These are phyloP conservation scores for Heliangelus exortis DNA, from an alignment of 2,797 vertebrate species.

Conservation along the genomic window DNA sequence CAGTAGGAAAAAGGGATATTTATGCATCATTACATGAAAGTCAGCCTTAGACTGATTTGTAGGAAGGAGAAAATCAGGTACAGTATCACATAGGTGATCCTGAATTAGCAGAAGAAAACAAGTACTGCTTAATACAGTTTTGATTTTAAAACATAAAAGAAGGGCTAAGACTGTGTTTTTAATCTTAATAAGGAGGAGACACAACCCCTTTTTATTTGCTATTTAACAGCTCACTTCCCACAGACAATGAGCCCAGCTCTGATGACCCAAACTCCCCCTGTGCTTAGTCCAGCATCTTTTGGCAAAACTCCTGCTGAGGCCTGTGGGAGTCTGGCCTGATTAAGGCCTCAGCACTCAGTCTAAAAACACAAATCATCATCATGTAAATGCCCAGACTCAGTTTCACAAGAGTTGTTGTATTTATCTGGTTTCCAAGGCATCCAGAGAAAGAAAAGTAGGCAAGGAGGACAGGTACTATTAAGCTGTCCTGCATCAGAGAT, in stretches of 20 bases:
- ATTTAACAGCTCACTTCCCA: slow-evolving; percentile 66
- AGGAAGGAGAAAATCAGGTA: background rate
- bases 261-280: slow-evolving; percentile 62
- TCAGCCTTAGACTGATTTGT: background rate
- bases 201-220: slow-evolving; percentile 63
- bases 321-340: slow-evolving; percentile 64
- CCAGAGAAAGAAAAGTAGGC: background rate
- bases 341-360: slow-evolving; percentile 44
- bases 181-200: slow-evolving; percentile 52
- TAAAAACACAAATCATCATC: slow-evolving; percentile 38
- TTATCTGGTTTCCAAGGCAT: slow-evolving; percentile 1
- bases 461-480: background rate
- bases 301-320: slow-evolving; percentile 58
- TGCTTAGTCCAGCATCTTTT: slow-evolving; percentile 68
- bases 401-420: slow-evolving; percentile 2
- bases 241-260: slow-evolving; percentile 55
- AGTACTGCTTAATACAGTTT: slow-evolving; percentile 9
- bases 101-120: background rate
- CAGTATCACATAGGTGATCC: background rate
- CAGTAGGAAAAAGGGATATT: background rate
- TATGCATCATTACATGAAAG: background rate
- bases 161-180: slow-evolving; percentile 33
- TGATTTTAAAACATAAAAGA: slow-evolving; percentile 9
- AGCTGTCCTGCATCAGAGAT: background rate
- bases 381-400: slow-evolving; percentile 26